These are phyloP conservation scores for Neria commutata DNA, from an alignment of 2,888 invertebrate species.

Conservation along the genomic window DNA sequence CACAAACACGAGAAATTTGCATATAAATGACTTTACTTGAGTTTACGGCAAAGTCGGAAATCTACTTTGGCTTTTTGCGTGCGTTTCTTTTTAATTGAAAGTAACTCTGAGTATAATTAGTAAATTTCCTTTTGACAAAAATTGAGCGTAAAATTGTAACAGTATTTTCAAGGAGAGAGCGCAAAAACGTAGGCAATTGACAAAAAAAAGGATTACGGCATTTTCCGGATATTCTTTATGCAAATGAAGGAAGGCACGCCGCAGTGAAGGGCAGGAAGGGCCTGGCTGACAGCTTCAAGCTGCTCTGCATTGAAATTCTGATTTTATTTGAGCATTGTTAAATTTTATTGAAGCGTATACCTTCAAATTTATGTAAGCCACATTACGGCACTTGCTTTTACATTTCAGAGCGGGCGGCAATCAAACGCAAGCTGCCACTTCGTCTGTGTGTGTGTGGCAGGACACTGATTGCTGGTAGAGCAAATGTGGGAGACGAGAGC, in stretches of 20 bases:
- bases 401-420: no score
- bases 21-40: not conserved
- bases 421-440: no score
- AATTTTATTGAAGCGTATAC: slow-evolving; percentile 22
- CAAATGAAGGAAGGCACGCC: slow-evolving; percentile 13
- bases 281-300: slow-evolving; percentile 4
- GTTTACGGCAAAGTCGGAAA: not conserved
- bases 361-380: slow-evolving; percentile 19
- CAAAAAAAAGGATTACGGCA: not conserved
- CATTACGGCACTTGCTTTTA: no score
- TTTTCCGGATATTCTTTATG: slow-evolving; percentile 7
- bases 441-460: no score
- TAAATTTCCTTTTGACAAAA: slow-evolving; percentile 15
- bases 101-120: slow-evolving; percentile 18
- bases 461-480: not conserved
- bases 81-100: slow-evolving; percentile 6
- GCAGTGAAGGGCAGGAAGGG: slow-evolving; percentile 8
- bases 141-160: slow-evolving; percentile 17
- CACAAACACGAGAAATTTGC: not conserved
- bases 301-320: slow-evolving; percentile 22
- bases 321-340: slow-evolving; percentile 30
- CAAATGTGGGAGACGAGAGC: no score
- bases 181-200: no score
- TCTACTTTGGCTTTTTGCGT: not conserved
- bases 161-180: not conserved